phyloP scores from a whole-genome alignment of 1,140 invertebrate species.

The Nixonia krombeini region DNA sequence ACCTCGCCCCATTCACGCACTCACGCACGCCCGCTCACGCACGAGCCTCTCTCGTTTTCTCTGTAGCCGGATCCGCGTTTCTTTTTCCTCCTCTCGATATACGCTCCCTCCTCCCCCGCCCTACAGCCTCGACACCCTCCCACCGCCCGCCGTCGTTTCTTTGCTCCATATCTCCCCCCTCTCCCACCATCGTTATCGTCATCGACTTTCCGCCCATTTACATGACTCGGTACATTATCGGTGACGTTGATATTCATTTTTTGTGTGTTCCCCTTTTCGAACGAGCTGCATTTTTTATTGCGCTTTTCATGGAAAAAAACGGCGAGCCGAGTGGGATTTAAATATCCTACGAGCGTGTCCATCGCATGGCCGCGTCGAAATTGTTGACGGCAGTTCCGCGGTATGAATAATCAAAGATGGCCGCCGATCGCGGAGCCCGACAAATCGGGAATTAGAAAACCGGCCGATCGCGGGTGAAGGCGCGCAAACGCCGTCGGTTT shows the following conservation, averaged over 20 bases:
- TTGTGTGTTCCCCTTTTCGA: too few relatives aligned
- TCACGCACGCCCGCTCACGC: conserved; percentile 32
- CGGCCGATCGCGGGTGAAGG: too few relatives aligned
- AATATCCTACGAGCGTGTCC: too few relatives aligned
- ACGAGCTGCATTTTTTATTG: conserved; percentile 25
- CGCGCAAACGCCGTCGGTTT: too few relatives aligned
- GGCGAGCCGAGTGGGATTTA: too few relatives aligned
- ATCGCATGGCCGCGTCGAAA: too few relatives aligned
- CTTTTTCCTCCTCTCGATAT: conserved; percentile 18
- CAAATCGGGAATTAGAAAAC: too few relatives aligned
- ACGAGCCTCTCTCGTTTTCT: conserved; percentile 14
- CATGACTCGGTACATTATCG: conserved; percentile 17
- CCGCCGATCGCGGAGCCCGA: too few relatives aligned
- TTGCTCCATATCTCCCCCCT: not conserved
- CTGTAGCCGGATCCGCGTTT: conserved; percentile 15
- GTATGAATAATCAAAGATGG: too few relatives aligned
- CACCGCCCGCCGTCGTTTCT: too few relatives aligned
- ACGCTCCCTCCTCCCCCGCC: not conserved
- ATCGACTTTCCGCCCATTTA: conserved; percentile 32
- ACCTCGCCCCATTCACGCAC: conserved; percentile 55
- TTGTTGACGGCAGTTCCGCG: too few relatives aligned
- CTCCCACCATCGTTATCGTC: conserved; percentile 26
- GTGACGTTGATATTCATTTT: conserved; percentile 15
- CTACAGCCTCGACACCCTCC: not conserved
- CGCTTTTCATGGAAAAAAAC: conserved; percentile 8